Conservation (phyloP, 2,888 invertebrate genomes). For the Micoletzkya japonica region DNA sequence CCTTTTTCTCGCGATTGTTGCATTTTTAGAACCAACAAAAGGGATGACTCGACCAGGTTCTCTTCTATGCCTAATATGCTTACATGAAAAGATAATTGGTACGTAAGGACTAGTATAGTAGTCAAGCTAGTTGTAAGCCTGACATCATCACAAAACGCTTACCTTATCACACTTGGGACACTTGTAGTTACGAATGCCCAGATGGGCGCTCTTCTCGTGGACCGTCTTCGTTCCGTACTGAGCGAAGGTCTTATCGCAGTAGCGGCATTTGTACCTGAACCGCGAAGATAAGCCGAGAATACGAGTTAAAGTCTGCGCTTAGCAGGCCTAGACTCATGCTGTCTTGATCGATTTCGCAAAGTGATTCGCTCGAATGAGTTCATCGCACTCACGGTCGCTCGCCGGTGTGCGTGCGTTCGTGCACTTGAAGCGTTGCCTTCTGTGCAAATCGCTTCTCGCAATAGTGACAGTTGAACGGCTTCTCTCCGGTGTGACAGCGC, state of each 20-base stretch:
- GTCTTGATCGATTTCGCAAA: not conserved
- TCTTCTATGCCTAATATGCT: no score
- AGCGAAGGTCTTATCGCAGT: conserved; percentile 63
- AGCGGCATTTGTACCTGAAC: conserved; percentile 60
- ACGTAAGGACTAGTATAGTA: no score
- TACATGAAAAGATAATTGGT: no score
- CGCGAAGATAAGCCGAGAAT: not conserved
- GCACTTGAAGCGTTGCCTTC: conserved; percentile 64
- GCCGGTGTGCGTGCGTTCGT: conserved; percentile 63
- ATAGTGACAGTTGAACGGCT: conserved; percentile 61
- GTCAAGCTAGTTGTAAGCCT: no score
- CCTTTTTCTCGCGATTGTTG: no score
- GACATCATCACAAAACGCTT: no score
- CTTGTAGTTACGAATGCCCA: conserved; percentile 62
- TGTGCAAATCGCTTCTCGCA: conserved; percentile 64
- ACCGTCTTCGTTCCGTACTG: conserved; percentile 64
- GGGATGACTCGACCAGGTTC: no score
- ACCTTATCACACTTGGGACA: conserved; percentile 61
- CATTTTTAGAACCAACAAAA: no score
- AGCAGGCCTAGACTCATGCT: not conserved
- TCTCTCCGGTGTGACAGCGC: conserved; percentile 64
- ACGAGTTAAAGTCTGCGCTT: not conserved
- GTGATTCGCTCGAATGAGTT: not conserved
- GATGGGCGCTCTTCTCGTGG: conserved; percentile 62
- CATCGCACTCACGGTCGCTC: conserved; percentile 53